Evolutionary conservation across 2,797 vertebrate species (phyloP).

Genomic region (Gymnoscopelus braueri): DNA sequence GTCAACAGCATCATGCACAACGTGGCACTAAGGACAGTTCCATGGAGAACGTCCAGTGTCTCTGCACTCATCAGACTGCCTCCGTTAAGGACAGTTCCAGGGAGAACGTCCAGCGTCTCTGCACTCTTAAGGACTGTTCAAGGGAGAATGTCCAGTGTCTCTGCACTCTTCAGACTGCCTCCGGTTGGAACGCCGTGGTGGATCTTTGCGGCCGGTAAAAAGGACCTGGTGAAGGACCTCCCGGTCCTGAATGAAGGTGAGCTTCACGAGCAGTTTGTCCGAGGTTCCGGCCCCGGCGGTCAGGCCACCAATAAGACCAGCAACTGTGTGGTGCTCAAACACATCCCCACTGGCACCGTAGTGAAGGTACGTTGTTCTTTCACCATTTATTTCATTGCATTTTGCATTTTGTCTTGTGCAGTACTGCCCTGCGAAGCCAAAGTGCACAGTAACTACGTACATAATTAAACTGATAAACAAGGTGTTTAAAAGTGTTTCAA

Average conservation of each 20-base stretch:
- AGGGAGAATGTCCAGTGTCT: conserved; percentile 6
- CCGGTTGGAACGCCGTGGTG: conserved; percentile 22
- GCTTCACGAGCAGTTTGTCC: conserved; percentile 93
- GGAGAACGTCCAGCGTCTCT: conserved; percentile 5
- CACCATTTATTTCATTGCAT: neutral
- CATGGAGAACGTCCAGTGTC: neutral
- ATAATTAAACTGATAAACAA: too few relatives aligned
- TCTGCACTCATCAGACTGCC: conserved; percentile 7
- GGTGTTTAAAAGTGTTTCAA: too few relatives aligned
- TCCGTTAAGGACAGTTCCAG: conserved; percentile 9
- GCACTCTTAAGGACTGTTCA: conserved; percentile 20
- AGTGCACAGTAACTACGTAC: too few relatives aligned
- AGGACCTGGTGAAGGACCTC: conserved; percentile 66
- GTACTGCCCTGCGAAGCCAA: too few relatives aligned
- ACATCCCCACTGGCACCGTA: conserved; percentile 90
- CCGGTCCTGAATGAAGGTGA: conserved; percentile 84
- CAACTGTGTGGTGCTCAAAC: conserved; percentile 96
- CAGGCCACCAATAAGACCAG: conserved; percentile 97
- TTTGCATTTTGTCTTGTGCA: neutral
- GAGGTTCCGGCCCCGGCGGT: conserved; percentile 94
- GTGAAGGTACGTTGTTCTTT: conserved; percentile 61
- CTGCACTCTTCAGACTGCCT: conserved; percentile 4
- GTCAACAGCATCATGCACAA: conserved; percentile 27
- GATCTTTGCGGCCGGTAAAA: conserved; percentile 77
- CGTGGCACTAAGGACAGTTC: neutral